A percentile compares a stretch with the other conserved stretches of the same genome.
Evolutionary conservation across 2,888 invertebrate species (phyloP).

Genomic region (Heterodera filipjevi): DNA sequence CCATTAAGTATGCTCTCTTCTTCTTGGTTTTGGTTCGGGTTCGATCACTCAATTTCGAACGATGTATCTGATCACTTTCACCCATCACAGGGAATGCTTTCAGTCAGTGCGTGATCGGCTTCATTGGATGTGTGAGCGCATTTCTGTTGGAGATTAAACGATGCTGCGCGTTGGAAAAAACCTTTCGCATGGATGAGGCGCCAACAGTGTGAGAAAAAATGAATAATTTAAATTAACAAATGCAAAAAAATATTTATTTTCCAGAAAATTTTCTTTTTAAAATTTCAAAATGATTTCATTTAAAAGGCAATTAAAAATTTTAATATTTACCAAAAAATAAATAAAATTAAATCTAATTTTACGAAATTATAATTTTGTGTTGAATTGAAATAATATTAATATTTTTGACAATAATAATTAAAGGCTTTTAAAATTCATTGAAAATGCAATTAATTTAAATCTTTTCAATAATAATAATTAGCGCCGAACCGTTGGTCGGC

Average conservation of each 20-base stretch:
- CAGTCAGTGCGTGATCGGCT: constrained; percentile 42
- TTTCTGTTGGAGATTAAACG: constrained; percentile 63
- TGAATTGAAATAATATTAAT: too few relatives aligned
- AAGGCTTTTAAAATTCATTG: neutral
- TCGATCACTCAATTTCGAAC: neutral
- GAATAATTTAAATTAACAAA: neutral
- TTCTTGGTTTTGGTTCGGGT: neutral
- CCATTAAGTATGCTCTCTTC: too few relatives aligned
- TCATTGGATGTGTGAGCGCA: constrained; percentile 63
- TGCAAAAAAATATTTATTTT: too few relatives aligned
- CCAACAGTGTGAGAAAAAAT: constrained; percentile 18
- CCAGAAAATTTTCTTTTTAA: too few relatives aligned
- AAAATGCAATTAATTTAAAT: neutral
- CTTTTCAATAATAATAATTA: neutral
- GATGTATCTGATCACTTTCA: neutral
- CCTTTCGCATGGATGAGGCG: constrained; percentile 43
- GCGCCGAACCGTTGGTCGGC: constrained; percentile 48
- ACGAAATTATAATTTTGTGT: too few relatives aligned
- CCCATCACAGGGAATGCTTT: constrained; percentile 20
- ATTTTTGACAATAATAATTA: neutral
- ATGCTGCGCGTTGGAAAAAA: constrained; percentile 55
- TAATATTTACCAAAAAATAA: too few relatives aligned
- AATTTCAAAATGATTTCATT: too few relatives aligned
- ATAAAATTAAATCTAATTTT: too few relatives aligned
- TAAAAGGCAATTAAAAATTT: too few relatives aligned